Evolutionary conservation across 2,888 invertebrate genomes (phyloP), one percentile per base, ranked within the genome.

Genomic region (Dryobotodes eremita): DNA sequence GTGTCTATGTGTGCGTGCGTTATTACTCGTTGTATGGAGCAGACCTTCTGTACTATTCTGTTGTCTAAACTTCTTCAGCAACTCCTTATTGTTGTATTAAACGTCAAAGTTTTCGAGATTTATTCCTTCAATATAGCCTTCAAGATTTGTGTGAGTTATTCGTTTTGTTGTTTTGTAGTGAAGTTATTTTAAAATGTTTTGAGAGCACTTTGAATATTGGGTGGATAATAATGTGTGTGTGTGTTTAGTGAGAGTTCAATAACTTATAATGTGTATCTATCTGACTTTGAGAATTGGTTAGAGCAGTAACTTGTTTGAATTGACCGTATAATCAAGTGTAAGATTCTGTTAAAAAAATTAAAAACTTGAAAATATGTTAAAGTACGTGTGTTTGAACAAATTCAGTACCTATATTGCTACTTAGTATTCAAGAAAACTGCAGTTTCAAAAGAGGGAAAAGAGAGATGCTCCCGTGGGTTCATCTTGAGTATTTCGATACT

Each of bases 91-190:
- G 79, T 82, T 77, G 79, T 87, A 84, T 82, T 77, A 79, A 87
- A 86, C 74, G 76, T 86, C 79, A 81, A 79, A 86, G 75, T 86
- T 85, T 80, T 74, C 20, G 46, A 80, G 87, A 84, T 87, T 74
- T 80, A 86, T 85, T 83, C 71, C 76, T 74, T 79, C 71, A 36
- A 75, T 69, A 71, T 72, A 70, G 64, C 48, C 66, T 71, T 73
- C n/a, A 64, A 87, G 62, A 75, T 77, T 20, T 66, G 17, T 74
- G 59, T 83, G 70, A 79, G 69, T 74, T 71, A 80, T 80, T 68
- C 42, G 55, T 46, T 70, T 84, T 77, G 50, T 70, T 76, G 50
- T 76, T 55, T 64, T 50, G 42, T 64, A 50, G 59, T 50, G 20
- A 55, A 46, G 26, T 62, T 70, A 59, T 70, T 71, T 55, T 48